Percentiles rank a stretch among this genome's conserved stretches.
Evolutionary conservation across 2,888 invertebrate species (phyloP).

Genomic region (Pristionchus mayeri): DNA sequence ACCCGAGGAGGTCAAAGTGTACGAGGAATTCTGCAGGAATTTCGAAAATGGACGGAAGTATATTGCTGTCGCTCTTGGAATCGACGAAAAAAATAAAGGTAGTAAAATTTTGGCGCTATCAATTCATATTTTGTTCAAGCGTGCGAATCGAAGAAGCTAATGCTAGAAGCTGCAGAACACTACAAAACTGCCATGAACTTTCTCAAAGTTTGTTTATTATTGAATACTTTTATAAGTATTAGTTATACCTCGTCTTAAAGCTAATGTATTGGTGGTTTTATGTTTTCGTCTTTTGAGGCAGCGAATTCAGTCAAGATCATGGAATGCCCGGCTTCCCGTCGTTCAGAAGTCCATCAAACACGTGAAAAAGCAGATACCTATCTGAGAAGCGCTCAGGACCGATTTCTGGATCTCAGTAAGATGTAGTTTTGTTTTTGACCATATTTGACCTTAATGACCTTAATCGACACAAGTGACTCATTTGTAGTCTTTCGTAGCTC

Average conservation of each 20-base stretch:
- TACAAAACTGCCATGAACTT: conserved; percentile 31
- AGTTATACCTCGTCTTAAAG: too few species aligned
- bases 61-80: background rate
- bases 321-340: background rate
- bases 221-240: too few species aligned
- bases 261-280: too few species aligned
- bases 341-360: conserved; percentile 29
- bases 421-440: background rate
- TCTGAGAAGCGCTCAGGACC: conserved; percentile 24
- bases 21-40: conserved; percentile 7
- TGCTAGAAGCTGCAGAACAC: conserved; percentile 39
- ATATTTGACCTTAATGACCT: background rate
- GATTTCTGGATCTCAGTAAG: conserved; percentile 45
- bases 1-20: conserved; percentile 8
- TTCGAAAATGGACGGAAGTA: conserved; percentile 20
- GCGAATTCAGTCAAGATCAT: conserved; percentile 16
- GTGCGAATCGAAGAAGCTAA: background rate
- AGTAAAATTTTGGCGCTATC: too few species aligned
- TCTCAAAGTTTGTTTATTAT: conserved; percentile 8
- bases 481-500: background rate
- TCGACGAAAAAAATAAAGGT: conserved; percentile 40
- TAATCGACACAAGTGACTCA: background rate
- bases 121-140: background rate
- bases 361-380: conserved; percentile 7
- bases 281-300: conserved; percentile 14